Percentiles rank a stretch among this genome's conserved stretches.
phyloP scores from a whole-genome alignment of 53 echinoderm and acorn worm species.

The Patiria pectinifera region DNA sequence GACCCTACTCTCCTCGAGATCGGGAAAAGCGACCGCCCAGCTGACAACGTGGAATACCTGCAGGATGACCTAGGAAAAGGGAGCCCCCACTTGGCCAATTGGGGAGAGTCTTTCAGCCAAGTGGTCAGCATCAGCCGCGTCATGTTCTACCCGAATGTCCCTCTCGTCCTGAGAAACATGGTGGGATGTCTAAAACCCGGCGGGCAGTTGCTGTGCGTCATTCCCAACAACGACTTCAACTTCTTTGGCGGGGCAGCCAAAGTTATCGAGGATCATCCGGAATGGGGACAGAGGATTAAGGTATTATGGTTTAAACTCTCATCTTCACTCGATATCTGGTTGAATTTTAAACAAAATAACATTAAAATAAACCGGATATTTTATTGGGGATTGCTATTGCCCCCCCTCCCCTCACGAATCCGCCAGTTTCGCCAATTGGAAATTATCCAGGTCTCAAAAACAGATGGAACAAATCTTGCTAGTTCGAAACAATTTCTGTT shows the following conservation, averaged over 20 bases:
- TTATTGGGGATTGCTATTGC: no score
- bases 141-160: slow-evolving; percentile 14
- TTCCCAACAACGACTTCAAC: slow-evolving; percentile 12
- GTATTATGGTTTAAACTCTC: background rate
- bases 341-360: background rate
- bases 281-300: slow-evolving; percentile 24
- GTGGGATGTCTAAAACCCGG: slow-evolving; percentile 30
- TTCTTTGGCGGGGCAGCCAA: slow-evolving; percentile 16
- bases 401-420: no score
- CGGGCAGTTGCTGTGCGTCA: background rate
- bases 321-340: no score
- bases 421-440: no score
- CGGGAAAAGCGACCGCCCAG: slow-evolving; percentile 1
- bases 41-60: slow-evolving; percentile 44
- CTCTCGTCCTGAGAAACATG: slow-evolving; percentile 16
- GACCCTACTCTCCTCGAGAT: slow-evolving; percentile 25
- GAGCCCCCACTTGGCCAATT: slow-evolving; percentile 20
- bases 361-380: background rate
- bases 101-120: slow-evolving; percentile 15
- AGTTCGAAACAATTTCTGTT: no score
- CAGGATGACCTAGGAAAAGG: slow-evolving; percentile 10
- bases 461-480: no score
- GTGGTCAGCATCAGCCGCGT: slow-evolving; percentile 15
- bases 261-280: slow-evolving; percentile 19
- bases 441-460: no score